Evolutionary conservation across 2,113 vertebrate species (phyloP).

Genomic region (Thermophis baileyi): DNA sequence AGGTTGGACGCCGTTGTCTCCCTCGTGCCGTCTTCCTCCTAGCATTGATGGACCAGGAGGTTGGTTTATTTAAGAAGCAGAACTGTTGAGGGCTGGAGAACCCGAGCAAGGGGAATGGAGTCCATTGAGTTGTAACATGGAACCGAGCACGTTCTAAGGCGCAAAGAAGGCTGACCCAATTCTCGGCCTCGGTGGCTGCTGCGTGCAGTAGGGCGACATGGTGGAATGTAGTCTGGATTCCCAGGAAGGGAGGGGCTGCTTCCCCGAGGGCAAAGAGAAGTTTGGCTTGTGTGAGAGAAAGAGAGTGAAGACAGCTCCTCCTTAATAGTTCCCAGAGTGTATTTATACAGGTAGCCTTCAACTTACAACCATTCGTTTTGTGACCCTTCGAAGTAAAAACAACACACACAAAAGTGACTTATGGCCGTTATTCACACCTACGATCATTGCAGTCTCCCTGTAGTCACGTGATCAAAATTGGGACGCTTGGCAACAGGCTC

Average conservation of each 20-base stretch:
- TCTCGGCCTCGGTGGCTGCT: background rate
- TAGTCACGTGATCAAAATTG: background rate
- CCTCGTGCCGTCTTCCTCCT: background rate
- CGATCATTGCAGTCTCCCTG: background rate
- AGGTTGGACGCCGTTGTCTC: background rate
- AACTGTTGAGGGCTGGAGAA: background rate
- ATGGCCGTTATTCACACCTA: background rate
- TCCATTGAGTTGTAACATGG: background rate
- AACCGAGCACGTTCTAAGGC: background rate
- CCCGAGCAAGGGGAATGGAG: background rate
- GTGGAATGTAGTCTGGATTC: background rate
- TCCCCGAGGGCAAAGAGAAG: background rate
- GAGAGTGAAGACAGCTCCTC: background rate
- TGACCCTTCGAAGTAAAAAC: background rate
- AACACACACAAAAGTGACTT: background rate
- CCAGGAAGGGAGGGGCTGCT: background rate
- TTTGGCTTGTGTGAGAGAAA: background rate
- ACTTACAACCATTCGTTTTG: background rate
- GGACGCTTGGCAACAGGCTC: background rate
- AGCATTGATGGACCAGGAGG: background rate
- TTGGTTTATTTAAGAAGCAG: background rate
- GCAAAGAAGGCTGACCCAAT: background rate
- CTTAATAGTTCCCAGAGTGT: background rate
- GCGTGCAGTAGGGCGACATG: accelerated
- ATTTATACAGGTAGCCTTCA: background rate